Percentiles rank a stretch among this genome's conserved stretches.
Conservation (phyloP, 1,140 invertebrate genomes). For the Listronotus oregonensis region DNA sequence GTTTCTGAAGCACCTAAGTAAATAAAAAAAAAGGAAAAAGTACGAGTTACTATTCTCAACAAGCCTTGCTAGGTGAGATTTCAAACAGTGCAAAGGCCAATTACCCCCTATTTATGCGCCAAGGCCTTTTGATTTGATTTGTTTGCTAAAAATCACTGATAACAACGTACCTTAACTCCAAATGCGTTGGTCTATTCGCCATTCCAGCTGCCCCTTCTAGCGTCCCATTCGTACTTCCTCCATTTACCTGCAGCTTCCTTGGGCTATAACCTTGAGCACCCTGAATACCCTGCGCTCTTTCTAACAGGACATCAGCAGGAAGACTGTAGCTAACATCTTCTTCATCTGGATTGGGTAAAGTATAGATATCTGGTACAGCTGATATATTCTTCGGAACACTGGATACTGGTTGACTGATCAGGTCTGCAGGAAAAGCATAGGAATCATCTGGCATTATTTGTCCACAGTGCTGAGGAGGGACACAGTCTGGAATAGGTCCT, state of each 20-base stretch:
- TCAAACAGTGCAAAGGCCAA: too few relatives aligned
- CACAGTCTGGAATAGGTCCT: slow-evolving; percentile 41
- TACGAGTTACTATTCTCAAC: too few relatives aligned
- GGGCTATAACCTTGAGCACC: slow-evolving; percentile 36
- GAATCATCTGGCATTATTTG: slow-evolving; percentile 53
- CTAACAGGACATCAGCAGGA: slow-evolving; percentile 49
- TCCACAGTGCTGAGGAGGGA: slow-evolving; percentile 30
- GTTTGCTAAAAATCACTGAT: too few relatives aligned
- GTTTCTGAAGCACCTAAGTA: too few relatives aligned
- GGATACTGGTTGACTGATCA: slow-evolving; percentile 37
- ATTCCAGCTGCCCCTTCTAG: slow-evolving; percentile 27
- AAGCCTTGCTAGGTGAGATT: too few relatives aligned
- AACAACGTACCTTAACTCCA: slow-evolving; percentile 50
- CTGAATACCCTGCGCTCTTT: slow-evolving; percentile 2
- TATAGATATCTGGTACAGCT: slow-evolving; percentile 42
- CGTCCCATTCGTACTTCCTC: slow-evolving; percentile 15
- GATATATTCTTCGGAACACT: slow-evolving; percentile 38
- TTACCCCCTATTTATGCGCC: too few relatives aligned
- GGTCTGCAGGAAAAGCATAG: slow-evolving; percentile 53
- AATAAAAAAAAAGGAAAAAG: too few relatives aligned
- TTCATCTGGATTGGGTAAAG: slow-evolving; percentile 44
- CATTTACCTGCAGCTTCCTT: slow-evolving; percentile 26
- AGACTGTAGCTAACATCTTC: slow-evolving; percentile 54
- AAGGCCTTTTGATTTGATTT: too few relatives aligned
- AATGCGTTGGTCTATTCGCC: slow-evolving; percentile 48